A percentile compares a stretch with the other conserved stretches of the same genome.
These are phyloP conservation scores for Pterophyllum scalare DNA, from an alignment of 2,113 vertebrate genomes.

Conservation along the genomic window DNA sequence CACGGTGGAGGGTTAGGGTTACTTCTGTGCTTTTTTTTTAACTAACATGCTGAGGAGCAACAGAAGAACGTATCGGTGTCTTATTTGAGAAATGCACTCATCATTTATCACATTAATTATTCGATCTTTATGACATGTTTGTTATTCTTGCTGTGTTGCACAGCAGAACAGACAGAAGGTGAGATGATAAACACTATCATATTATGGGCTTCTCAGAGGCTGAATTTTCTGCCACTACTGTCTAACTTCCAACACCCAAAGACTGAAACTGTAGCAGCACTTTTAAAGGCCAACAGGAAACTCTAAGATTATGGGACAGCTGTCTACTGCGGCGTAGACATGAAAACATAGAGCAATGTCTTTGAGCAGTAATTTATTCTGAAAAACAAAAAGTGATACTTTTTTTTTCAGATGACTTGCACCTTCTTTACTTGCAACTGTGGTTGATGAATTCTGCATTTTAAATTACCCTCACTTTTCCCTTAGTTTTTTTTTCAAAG, in stretches of 20 bases:
- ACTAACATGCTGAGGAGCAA: neutral
- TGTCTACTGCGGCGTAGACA: neutral
- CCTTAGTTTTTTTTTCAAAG: conserved; percentile 36
- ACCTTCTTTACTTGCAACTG: conserved; percentile 7
- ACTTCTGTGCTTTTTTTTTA: neutral
- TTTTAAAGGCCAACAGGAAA: conserved; percentile 17
- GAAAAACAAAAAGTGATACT: neutral
- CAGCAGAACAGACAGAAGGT: neutral
- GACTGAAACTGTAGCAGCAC: neutral
- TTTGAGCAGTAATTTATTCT: conserved; percentile 12
- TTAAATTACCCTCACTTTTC: conserved; percentile 25
- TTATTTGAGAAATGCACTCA: neutral
- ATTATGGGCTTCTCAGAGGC: neutral
- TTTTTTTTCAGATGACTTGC: conserved; percentile 14
- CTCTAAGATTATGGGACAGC: conserved; percentile 4
- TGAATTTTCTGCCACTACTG: neutral
- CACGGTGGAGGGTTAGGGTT: neutral
- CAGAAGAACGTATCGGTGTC: neutral
- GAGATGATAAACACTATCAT: neutral
- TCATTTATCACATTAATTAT: neutral
- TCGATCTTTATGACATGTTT: neutral
- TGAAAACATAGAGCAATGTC: neutral
- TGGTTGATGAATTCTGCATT: conserved; percentile 36
- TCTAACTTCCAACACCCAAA: neutral
- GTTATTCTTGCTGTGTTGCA: neutral